Evolutionary conservation across 53 echinoderm and acorn worm species (phyloP).

Genomic region (Stichopus horrens): DNA sequence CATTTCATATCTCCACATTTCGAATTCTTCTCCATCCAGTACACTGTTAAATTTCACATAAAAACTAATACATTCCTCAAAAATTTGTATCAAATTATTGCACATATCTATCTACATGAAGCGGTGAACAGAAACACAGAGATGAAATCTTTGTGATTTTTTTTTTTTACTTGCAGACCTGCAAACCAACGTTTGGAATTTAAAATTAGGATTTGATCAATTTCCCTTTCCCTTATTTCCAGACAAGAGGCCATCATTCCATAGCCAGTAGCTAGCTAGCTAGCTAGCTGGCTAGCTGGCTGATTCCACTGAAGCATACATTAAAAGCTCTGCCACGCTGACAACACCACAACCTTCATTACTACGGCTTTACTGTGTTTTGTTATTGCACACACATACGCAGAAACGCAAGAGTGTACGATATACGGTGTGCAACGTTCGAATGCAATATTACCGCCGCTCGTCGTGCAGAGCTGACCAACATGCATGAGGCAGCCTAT

Average conservation of each 20-base stretch:
- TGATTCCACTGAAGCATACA: conserved; percentile 25
- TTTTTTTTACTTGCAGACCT: not conserved
- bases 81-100: not conserved
- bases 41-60: conserved; percentile 1
- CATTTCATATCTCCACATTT: no score
- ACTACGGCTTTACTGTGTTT: not conserved
- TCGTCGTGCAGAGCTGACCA: no score
- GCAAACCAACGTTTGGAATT: conserved; percentile 5
- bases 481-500: no score
- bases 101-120: not conserved
- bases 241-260: conserved; percentile 31
- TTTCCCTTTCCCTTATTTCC: conserved; percentile 14
- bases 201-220: conserved; percentile 30
- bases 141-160: not conserved
- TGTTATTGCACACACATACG: not conserved
- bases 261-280: conserved; percentile 5
- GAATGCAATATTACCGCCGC: no score
- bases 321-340: not conserved
- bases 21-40: not conserved
- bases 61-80: not conserved
- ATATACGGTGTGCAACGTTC: no score
- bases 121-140: not conserved
- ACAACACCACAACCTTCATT: not conserved
- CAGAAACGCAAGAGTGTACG: not conserved
- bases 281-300: not conserved